Evolutionary conservation across 2,888 invertebrate genomes (phyloP), one percentile per base, ranked within the genome.

Genomic region (Pseudolycoriella hygida): DNA sequence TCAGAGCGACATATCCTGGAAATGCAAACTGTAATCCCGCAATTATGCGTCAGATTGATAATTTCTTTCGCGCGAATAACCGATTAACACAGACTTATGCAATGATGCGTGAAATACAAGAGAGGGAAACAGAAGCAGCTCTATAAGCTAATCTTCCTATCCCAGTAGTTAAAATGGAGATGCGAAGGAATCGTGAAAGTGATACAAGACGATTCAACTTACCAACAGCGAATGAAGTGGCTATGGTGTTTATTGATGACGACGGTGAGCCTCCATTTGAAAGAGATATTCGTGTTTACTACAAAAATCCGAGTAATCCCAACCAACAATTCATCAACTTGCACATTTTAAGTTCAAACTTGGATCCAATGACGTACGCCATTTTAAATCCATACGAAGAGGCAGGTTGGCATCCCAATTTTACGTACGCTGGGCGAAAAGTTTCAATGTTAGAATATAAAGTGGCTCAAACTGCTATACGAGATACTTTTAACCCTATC

Each of bases 211-310:
- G 46, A 17, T 50, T 25, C 40, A 50, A 50, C 48, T 47, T 49
- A 45, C 48, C 51, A 48, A 48, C 49, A 48, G 40, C 47, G 30
- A 45, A 49, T 49, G 50, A 52, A 48, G 49, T 50, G 34, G 50
- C 54, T 39, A 50, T 53, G 38, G 48, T 55, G 11, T 50, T 55
- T 44, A 52, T 51, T 46, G 50, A 46, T 19, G 48, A 53, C 46
- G 42, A 52, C 45, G 50, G 48, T 47, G 42, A 52, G 40, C 44
- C 46, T 42, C 48, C 43, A 25, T 20, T 15, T 25, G 38, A 43
- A 14, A 2, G 38, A 3, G 18, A 38, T 20, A 15, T 43, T n/a
- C 17, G 34, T 11, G 25, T 37, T 20, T 43, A 34, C 15, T 37
- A 6, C 15, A 12, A 12, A 12, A 37, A 37, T 37, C n/a, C 20